A percentile compares a stretch with the other conserved stretches of the same genome.
Conservation (phyloP, 2,888 invertebrate species). For the Xanthostigma xanthostigma region DNA sequence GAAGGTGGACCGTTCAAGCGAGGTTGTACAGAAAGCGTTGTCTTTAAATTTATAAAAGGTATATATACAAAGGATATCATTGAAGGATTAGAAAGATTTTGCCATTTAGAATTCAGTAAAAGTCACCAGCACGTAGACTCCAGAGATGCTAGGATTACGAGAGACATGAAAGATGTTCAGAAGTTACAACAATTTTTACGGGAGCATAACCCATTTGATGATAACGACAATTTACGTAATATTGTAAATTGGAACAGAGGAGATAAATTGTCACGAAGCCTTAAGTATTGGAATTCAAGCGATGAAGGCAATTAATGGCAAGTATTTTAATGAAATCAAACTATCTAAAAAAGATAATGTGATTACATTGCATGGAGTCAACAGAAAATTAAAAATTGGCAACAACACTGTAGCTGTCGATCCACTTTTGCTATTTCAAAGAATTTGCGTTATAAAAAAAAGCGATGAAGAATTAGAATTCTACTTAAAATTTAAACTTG, state of each 20-base stretch:
- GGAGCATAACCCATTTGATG: neutral
- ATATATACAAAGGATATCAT: neutral
- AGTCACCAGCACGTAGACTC: constrained; percentile 1
- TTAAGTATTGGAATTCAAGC: constrained; percentile 6
- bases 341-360: constrained; percentile 12
- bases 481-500: constrained; percentile 2
- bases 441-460: too few species aligned
- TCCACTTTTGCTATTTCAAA: too few species aligned
- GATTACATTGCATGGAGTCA: constrained; percentile 7
- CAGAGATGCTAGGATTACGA: neutral
- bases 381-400: constrained; percentile 7
- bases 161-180: too few species aligned
- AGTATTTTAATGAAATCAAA: constrained; percentile 5
- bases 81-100: neutral
- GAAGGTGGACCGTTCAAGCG: neutral
- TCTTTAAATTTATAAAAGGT: neutral
- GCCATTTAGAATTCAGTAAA: neutral
- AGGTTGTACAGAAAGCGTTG: constrained; percentile 1
- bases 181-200: neutral
- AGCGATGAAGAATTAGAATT: too few species aligned
- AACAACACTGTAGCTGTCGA: constrained; percentile 4
- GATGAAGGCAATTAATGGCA: constrained; percentile 6
- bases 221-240: neutral
- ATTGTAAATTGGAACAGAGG: constrained; percentile 5
- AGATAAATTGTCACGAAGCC: constrained; percentile 10